Percentiles rank a stretch among this genome's conserved stretches.
These are phyloP conservation scores for Romanogobio albipinnatus DNA, from an alignment of 2,113 vertebrate species.

Conservation along the genomic window DNA sequence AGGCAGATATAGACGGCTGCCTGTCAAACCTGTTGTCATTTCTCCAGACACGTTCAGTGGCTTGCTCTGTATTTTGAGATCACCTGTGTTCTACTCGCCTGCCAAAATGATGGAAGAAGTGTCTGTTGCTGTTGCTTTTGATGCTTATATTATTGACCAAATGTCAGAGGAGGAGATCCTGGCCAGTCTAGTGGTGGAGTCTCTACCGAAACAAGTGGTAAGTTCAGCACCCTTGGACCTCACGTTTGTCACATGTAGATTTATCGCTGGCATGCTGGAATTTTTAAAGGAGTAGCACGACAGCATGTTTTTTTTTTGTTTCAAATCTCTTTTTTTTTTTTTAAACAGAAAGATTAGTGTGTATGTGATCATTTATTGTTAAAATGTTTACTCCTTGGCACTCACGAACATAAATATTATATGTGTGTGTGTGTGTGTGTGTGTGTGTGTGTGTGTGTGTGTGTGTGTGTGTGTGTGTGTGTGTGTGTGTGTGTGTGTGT, in stretches of 20 bases:
- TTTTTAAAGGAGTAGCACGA: not conserved
- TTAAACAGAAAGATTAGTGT: not conserved
- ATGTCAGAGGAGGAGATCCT: slow-evolving; percentile 89
- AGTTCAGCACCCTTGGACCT: slow-evolving; percentile 65
- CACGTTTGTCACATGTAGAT: not conserved
- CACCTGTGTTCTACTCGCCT: not conserved
- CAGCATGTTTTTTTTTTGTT: not conserved
- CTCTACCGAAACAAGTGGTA: slow-evolving; percentile 90
- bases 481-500: too few species aligned
- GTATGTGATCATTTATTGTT: not conserved
- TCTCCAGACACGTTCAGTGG: slow-evolving; percentile 6
- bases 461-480: too few species aligned
- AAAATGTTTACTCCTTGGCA: not conserved
- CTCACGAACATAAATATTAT: not conserved
- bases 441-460: too few species aligned
- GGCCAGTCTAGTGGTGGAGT: slow-evolving; percentile 87
- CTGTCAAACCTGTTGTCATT: slow-evolving; percentile 45
- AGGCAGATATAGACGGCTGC: not conserved
- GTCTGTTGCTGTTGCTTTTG: slow-evolving; percentile 92
- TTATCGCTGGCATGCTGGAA: not conserved
- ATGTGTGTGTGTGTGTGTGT: too few species aligned
- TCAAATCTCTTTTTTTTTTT: not conserved
- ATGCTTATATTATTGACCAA: slow-evolving; percentile 93
- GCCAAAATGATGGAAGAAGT: slow-evolving; percentile 97
- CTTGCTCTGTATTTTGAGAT: not conserved